Conservation (phyloP, 1,140 invertebrate species). For the Conus betulinus region DNA sequence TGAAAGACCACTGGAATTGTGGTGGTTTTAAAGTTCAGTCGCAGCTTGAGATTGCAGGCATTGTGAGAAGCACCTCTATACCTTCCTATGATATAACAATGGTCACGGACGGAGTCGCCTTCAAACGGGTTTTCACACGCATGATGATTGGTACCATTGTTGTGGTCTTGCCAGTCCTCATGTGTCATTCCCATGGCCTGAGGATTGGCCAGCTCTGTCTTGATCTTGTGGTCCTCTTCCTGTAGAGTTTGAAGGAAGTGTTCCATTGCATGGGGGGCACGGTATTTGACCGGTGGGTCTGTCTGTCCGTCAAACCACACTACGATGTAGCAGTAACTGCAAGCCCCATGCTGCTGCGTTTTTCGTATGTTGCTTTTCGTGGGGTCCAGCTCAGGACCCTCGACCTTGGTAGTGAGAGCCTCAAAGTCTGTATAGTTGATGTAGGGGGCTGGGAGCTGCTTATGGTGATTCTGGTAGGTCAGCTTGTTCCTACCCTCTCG, state of each 20-base stretch:
- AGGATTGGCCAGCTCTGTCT: neutral
- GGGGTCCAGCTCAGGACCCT: slow-evolving; percentile 8
- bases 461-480: slow-evolving; percentile 35
- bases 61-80: slow-evolving; percentile 14
- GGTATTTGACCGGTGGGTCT: slow-evolving; percentile 26
- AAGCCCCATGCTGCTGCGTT: slow-evolving; percentile 27
- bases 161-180: slow-evolving; percentile 1
- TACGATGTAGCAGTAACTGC: slow-evolving; percentile 38
- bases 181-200: slow-evolving; percentile 12
- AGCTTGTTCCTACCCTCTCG: slow-evolving; percentile 33
- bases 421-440: slow-evolving; percentile 45
- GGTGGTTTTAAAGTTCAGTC: slow-evolving; percentile 15
- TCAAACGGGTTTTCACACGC: neutral
- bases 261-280: slow-evolving; percentile 25
- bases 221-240: slow-evolving; percentile 22
- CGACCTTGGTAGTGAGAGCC: slow-evolving; percentile 39
- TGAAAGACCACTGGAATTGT: slow-evolving; percentile 35
- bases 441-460: slow-evolving; percentile 44
- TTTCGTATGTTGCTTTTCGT: slow-evolving; percentile 18
- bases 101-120: slow-evolving; percentile 14
- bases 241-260: neutral
- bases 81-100: slow-evolving; percentile 34
- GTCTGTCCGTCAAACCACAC: slow-evolving; percentile 18
- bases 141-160: neutral
- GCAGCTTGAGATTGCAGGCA: slow-evolving; percentile 13